Evolutionary conservation across 2,113 vertebrate genomes (phyloP).

Genomic region (Oryzias javanicus): DNA sequence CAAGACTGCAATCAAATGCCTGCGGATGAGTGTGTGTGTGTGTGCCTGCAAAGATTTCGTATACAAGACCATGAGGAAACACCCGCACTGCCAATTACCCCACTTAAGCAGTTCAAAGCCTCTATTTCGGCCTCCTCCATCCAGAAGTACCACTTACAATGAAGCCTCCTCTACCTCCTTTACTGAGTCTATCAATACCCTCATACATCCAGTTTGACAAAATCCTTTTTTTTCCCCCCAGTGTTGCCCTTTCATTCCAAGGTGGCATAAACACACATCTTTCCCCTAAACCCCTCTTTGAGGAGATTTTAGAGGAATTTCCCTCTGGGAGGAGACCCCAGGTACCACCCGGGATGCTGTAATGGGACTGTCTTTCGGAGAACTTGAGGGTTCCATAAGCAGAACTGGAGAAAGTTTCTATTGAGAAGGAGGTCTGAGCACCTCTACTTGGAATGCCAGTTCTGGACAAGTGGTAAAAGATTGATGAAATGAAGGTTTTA

Average conservation of each 20-base stretch:
- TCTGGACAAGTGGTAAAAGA: too few relatives aligned
- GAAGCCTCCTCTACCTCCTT: slow-evolving; percentile 20
- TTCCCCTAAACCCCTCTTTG: too few relatives aligned
- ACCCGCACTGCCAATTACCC: slow-evolving; percentile 61
- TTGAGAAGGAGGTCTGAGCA: too few relatives aligned
- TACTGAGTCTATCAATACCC: slow-evolving; percentile 19
- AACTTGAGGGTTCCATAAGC: too few relatives aligned
- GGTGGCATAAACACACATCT: too few relatives aligned
- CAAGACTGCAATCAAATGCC: slow-evolving; percentile 35
- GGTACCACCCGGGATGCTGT: too few relatives aligned
- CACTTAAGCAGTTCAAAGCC: slow-evolving; percentile 56
- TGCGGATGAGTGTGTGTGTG: slow-evolving; percentile 6
- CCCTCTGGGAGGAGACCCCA: too few relatives aligned
- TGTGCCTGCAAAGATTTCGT: slow-evolving; percentile 26
- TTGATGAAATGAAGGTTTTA: background rate
- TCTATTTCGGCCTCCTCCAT: slow-evolving; percentile 24
- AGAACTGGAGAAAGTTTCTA: too few relatives aligned
- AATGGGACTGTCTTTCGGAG: too few relatives aligned
- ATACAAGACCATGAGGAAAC: slow-evolving; percentile 42
- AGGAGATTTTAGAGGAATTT: too few relatives aligned
- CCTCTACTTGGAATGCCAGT: too few relatives aligned
- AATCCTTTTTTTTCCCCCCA: background rate
- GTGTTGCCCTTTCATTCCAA: too few relatives aligned
- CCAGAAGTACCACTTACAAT: slow-evolving; percentile 32
- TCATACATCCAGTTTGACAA: slow-evolving; percentile 7